Percentiles rank a stretch among this genome's conserved stretches.
Conservation (phyloP, 2,888 invertebrate genomes). For the Nymphalis c-album region DNA sequence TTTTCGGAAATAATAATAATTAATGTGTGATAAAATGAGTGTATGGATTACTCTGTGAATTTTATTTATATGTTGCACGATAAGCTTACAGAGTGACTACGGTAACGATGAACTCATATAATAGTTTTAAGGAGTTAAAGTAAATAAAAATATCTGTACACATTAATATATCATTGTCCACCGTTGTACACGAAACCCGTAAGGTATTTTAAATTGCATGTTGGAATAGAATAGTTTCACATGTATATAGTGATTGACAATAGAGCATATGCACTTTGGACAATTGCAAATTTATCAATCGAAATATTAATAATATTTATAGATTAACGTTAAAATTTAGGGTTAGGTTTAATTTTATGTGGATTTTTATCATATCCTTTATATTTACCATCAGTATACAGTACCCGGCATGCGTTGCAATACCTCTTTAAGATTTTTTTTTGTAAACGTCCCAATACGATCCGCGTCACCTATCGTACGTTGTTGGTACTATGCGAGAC, state of each 20-base stretch:
- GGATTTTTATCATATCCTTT: not conserved
- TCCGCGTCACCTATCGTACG: too few relatives aligned
- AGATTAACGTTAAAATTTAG: not conserved
- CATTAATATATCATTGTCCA: slow-evolving; percentile 1
- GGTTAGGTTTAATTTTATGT: not conserved
- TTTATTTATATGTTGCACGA: slow-evolving; percentile 4
- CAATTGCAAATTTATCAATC: not conserved
- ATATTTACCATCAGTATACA: too few relatives aligned
- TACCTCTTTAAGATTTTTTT: too few relatives aligned
- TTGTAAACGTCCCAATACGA: too few relatives aligned
- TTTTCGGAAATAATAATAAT: not conserved
- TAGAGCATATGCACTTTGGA: slow-evolving; percentile 1
- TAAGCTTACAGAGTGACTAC: not conserved
- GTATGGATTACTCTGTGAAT: not conserved
- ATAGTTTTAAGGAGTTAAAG: not conserved
- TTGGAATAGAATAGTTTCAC: slow-evolving; percentile 12
- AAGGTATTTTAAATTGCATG: slow-evolving; percentile 5
- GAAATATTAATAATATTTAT: not conserved
- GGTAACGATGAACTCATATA: not conserved
- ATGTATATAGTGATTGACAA: slow-evolving; percentile 12
- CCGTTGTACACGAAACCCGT: not conserved
- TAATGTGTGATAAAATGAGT: slow-evolving; percentile 2
- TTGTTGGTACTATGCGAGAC: too few relatives aligned
- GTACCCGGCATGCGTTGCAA: too few relatives aligned
- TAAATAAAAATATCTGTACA: not conserved